phyloP scores from a whole-genome alignment of 2,888 invertebrate species.

The Choristoneura rosaceana region DNA sequence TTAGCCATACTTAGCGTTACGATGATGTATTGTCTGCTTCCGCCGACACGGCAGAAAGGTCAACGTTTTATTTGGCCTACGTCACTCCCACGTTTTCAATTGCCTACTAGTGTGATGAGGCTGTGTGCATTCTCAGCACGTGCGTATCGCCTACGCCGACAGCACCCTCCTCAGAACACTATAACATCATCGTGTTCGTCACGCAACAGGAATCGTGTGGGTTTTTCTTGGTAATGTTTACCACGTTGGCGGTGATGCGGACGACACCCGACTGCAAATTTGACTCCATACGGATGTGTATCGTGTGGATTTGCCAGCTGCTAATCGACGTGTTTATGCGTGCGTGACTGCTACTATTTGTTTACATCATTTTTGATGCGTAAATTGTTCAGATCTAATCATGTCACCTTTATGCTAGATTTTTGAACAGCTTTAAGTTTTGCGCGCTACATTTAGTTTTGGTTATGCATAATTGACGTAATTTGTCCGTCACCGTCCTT shows the following conservation, averaged over 20 bases:
- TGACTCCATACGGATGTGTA: slow-evolving; percentile 49
- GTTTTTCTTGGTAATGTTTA: slow-evolving; percentile 60
- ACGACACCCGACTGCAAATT: slow-evolving; percentile 47
- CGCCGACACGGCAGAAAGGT: slow-evolving; percentile 57
- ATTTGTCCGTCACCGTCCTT: slow-evolving; percentile 63
- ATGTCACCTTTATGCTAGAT: slow-evolving; percentile 1
- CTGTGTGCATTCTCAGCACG: slow-evolving; percentile 69
- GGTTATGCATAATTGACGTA: slow-evolving; percentile 59
- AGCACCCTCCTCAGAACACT: slow-evolving; percentile 26
- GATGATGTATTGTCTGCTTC: slow-evolving; percentile 52
- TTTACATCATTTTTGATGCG: slow-evolving; percentile 36
- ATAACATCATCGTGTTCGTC: slow-evolving; percentile 48
- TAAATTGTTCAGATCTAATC: slow-evolving; percentile 4
- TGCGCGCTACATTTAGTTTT: slow-evolving; percentile 28
- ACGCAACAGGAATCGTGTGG: slow-evolving; percentile 55
- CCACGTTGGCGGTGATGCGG: slow-evolving; percentile 44
- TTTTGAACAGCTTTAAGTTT: slow-evolving; percentile 30
- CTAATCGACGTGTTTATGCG: slow-evolving; percentile 53
- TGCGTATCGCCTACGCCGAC: slow-evolving; percentile 62
- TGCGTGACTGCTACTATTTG: slow-evolving; percentile 42
- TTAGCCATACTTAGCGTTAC: slow-evolving; percentile 38
- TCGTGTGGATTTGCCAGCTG: slow-evolving; percentile 50
- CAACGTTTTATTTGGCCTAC: slow-evolving; percentile 62
- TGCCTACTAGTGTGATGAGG: slow-evolving; percentile 57
- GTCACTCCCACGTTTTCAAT: slow-evolving; percentile 69